Evolutionary conservation across 2,113 vertebrate genomes (phyloP).

Genomic region (Tachuris rubrigastra): DNA sequence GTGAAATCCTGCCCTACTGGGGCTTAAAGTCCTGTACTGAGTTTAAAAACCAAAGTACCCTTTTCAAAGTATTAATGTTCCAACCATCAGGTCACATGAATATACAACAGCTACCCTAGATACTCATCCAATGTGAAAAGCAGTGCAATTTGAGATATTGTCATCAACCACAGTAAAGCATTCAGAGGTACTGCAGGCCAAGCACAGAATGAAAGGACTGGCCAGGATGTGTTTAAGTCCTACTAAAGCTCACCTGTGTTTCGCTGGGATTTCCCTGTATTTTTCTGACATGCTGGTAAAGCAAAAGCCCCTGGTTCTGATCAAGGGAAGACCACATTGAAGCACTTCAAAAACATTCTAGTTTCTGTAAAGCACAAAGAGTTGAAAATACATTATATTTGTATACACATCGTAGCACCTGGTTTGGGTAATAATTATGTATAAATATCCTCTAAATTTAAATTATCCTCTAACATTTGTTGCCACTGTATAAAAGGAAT

Average conservation of each 20-base stretch:
- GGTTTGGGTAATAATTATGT: background rate
- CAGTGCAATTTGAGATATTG: fast-evolving
- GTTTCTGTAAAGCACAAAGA: background rate
- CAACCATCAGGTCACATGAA: background rate
- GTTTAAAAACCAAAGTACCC: fast-evolving
- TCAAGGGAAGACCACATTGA: background rate
- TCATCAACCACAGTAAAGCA: fast-evolving
- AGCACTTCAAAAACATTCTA: background rate
- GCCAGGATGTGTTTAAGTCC: fast-evolving
- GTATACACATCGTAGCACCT: background rate
- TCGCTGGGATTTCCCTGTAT: background rate
- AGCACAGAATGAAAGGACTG: background rate
- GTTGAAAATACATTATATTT: background rate
- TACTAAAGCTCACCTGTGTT: background rate
- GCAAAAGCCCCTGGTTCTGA: background rate
- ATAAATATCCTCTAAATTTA: background rate
- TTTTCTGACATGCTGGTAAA: background rate
- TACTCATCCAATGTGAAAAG: fast-evolving
- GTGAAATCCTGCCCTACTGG: no score
- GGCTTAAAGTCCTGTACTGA: fast-evolving
- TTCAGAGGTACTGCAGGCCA: fast-evolving
- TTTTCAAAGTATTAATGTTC: fast-evolving
- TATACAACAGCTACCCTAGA: fast-evolving
- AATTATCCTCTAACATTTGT: background rate
- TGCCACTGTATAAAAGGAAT: background rate